phyloP scores from a whole-genome alignment of 2,888 invertebrate species.

The Crepidodera aurea region DNA sequence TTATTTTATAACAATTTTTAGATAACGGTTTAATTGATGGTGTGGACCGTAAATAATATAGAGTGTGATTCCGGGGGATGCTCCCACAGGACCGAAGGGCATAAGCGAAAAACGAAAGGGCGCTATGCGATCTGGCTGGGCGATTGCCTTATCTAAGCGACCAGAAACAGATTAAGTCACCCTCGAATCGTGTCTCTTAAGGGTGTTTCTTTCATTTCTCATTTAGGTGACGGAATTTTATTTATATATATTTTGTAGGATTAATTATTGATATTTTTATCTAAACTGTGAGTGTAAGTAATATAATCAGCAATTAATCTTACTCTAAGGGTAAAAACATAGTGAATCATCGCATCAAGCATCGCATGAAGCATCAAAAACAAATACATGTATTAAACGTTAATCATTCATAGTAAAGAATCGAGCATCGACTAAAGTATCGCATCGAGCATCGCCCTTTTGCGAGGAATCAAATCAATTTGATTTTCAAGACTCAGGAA shows the following conservation, averaged over 20 bases:
- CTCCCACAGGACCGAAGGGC: conserved; percentile 40
- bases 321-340: no score
- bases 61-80: conserved; percentile 57
- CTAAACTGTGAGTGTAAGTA: no score
- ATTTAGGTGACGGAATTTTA: background rate
- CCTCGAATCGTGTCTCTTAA: conserved; percentile 40
- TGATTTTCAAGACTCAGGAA: no score
- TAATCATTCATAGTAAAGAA: no score
- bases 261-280: no score
- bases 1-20: conserved; percentile 59
- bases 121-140: conserved; percentile 56
- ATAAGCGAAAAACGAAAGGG: conserved; percentile 47
- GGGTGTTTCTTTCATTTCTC: conserved; percentile 12
- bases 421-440: no score
- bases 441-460: background rate
- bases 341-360: no score
- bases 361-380: no score
- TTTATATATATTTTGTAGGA: no score
- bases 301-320: background rate
- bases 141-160: conserved; percentile 63
- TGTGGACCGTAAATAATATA: conserved; percentile 60
- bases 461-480: no score
- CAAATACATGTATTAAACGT: no score
- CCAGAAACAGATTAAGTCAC: conserved; percentile 62
- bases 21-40: conserved; percentile 63